Percentiles rank a stretch among this genome's conserved stretches.
These are phyloP conservation scores for Cephalopholis sonnerati DNA, from an alignment of 2,113 vertebrate genomes.

Conservation along the genomic window DNA sequence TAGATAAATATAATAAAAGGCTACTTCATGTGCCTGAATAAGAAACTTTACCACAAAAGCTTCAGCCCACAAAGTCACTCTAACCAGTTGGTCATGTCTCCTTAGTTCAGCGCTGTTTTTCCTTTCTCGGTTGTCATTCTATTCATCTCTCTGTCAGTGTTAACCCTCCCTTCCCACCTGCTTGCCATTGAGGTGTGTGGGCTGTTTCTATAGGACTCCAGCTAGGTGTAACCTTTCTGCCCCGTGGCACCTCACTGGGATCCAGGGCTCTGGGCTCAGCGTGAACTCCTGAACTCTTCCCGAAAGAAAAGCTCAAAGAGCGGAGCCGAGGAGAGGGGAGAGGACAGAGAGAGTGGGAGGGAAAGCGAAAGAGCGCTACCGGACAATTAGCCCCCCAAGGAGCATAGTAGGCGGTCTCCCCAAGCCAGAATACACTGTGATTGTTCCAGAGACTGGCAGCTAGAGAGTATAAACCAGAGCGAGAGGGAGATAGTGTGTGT, in stretches of 20 bases:
- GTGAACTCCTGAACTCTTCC: constrained; percentile 61
- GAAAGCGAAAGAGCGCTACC: constrained; percentile 46
- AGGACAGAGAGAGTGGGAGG: constrained; percentile 60
- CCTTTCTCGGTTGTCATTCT: constrained; percentile 13
- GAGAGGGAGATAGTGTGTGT: constrained; percentile 36
- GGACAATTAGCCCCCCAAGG: constrained; percentile 78
- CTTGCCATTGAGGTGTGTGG: constrained; percentile 44
- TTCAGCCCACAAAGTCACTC: not conserved
- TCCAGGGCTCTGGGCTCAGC: constrained; percentile 58
- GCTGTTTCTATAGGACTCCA: constrained; percentile 64
- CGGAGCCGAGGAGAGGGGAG: constrained; percentile 12
- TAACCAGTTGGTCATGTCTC: not conserved
- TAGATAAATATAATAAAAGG: not conserved
- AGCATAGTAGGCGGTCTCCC: constrained; percentile 71
- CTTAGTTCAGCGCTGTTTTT: constrained; percentile 19
- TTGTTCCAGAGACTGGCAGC: constrained; percentile 36
- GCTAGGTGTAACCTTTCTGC: constrained; percentile 76
- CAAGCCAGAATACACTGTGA: constrained; percentile 50
- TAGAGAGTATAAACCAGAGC: constrained; percentile 21
- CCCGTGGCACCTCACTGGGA: constrained; percentile 69
- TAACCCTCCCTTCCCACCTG: not conserved
- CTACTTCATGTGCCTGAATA: not conserved
- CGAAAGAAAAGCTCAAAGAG: constrained; percentile 42
- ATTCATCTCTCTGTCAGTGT: constrained; percentile 13
- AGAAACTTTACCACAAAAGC: not conserved